Conservation (phyloP, 2,888 invertebrate species). For the Ferdinandea cuprea region DNA sequence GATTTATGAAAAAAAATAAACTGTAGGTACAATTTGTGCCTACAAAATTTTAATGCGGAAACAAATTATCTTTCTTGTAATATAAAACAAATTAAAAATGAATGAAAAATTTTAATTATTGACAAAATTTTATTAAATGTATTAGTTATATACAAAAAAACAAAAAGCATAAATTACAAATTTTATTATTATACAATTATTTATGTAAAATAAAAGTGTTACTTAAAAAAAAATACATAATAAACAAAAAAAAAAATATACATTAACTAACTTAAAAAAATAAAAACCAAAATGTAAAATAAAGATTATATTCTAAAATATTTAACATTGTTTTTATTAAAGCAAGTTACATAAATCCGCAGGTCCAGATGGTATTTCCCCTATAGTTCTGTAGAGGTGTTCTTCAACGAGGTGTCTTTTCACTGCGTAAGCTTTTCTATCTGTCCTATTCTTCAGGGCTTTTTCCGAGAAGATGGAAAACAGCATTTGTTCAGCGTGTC, state of each 20-base stretch:
- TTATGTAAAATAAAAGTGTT: constrained; percentile 60
- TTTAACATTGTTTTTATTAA: too few species aligned
- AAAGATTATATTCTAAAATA: constrained; percentile 66
- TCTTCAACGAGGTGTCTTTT: too few species aligned
- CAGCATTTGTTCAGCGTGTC: too few species aligned
- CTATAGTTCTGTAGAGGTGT: too few species aligned
- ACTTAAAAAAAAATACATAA: constrained; percentile 47
- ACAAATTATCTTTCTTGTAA: constrained; percentile 46
- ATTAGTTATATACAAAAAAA: constrained; percentile 36
- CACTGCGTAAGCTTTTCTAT: too few species aligned
- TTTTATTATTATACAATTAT: constrained; percentile 72
- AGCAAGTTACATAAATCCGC: too few species aligned
- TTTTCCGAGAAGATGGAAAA: too few species aligned
- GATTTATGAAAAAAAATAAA: constrained; percentile 30
- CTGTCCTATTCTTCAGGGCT: too few species aligned
- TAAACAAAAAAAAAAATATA: constrained; percentile 39
- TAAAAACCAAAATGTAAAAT: constrained; percentile 46
- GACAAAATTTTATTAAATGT: constrained; percentile 53
- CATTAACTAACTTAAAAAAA: constrained; percentile 48
- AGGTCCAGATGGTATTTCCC: too few species aligned
- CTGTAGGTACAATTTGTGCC: constrained; percentile 1
- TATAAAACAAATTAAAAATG: constrained; percentile 25
- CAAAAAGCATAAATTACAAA: constrained; percentile 37
- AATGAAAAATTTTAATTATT: constrained; percentile 37
- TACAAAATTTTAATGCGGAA: constrained; percentile 26